Conservation (phyloP, 1,140 invertebrate species). For the Bicyclus anynana region DNA sequence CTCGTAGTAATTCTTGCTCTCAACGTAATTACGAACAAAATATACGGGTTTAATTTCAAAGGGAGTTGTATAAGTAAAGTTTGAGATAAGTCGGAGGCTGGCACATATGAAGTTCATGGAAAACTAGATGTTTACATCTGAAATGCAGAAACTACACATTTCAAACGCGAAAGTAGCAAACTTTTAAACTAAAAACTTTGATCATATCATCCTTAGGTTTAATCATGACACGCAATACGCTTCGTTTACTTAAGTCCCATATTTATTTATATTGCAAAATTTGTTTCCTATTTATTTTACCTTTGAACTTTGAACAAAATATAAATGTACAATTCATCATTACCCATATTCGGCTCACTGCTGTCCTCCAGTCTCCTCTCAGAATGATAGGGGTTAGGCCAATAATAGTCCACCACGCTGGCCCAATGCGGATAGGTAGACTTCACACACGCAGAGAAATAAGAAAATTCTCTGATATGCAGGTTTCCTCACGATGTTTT, state of each 20-base stretch:
- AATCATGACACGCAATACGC: conserved; percentile 10
- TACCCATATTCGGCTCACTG: no score
- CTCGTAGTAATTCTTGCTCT: conserved; percentile 8
- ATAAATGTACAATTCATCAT: background rate
- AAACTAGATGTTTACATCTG: conserved; percentile 39
- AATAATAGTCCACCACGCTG: no score
- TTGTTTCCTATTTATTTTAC: conserved; percentile 1
- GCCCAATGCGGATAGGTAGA: no score
- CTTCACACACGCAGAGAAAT: no score
- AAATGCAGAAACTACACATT: conserved; percentile 31
- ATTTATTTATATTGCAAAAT: background rate
- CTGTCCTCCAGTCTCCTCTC: no score
- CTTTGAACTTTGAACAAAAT: background rate
- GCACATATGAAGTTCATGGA: conserved; percentile 33
- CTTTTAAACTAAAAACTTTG: conserved; percentile 26
- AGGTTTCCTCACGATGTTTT: no score
- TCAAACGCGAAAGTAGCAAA: conserved; percentile 27
- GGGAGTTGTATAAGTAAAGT: conserved; percentile 31
- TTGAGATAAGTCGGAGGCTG: conserved; percentile 30
- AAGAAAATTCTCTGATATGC: no score
- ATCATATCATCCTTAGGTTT: conserved; percentile 16
- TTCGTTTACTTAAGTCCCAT: background rate
- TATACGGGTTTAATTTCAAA: conserved; percentile 33
- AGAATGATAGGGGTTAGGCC: no score
- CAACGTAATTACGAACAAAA: conserved; percentile 18